These are phyloP conservation scores for Copidosoma floridanum DNA, from an alignment of 1,140 invertebrate genomes.

Conservation along the genomic window DNA sequence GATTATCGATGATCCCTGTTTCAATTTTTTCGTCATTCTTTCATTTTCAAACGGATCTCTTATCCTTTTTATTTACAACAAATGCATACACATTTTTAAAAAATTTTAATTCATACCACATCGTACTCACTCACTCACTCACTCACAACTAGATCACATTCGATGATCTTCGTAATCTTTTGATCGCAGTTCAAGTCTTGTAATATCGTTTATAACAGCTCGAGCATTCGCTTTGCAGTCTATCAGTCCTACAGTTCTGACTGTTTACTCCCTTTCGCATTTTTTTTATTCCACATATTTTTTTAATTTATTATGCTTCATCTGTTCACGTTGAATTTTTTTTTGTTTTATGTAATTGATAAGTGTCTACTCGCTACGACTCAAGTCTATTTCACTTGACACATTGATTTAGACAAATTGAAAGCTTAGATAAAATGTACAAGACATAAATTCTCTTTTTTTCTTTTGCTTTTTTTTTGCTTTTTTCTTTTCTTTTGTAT, in stretches of 20 bases:
- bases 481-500: too few species aligned
- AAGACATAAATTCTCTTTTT: conserved; percentile 27
- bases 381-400: conserved; percentile 24
- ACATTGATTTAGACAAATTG: conserved; percentile 31
- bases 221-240: conserved; percentile 21
- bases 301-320: conserved; percentile 14
- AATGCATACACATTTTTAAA: too few species aligned
- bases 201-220: conserved; percentile 18
- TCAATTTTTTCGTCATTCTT: conserved; percentile 15
- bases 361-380: conserved; percentile 22
- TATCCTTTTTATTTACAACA: conserved; percentile 10
- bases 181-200: conserved; percentile 8
- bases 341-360: conserved; percentile 15
- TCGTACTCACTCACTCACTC: background rate
- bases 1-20: conserved; percentile 32
- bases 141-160: too few species aligned
- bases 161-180: too few species aligned
- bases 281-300: conserved; percentile 12
- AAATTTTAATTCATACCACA: too few species aligned
- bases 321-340: conserved; percentile 2
- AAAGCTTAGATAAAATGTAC: conserved; percentile 28
- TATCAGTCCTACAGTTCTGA: conserved; percentile 24
- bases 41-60: too few species aligned
- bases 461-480: too few species aligned
- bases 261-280: conserved; percentile 22